Conservation (phyloP, 1,140 invertebrate species). For the Microvelia longipes region DNA sequence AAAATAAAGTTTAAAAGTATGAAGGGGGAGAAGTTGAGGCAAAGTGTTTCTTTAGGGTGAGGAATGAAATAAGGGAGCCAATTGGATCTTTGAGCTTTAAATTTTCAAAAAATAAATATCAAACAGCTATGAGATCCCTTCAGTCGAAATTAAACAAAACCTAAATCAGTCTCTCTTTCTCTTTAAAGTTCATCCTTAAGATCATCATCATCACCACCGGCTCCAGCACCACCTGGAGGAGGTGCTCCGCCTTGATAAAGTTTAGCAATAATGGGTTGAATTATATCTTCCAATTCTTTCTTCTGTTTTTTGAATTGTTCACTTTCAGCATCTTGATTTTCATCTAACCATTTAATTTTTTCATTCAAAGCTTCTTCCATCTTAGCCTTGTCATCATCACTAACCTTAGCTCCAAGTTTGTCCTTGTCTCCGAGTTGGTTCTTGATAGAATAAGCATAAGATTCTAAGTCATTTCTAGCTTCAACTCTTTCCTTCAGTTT, state of each 20-base stretch:
- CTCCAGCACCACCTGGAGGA: conserved; percentile 48
- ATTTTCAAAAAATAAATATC: no score
- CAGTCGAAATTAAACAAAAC: neutral
- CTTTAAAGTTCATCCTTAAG: conserved; percentile 75
- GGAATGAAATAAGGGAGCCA: no score
- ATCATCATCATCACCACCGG: conserved; percentile 50
- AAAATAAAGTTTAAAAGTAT: no score
- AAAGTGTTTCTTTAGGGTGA: no score
- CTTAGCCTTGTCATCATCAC: conserved; percentile 83
- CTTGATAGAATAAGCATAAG: conserved; percentile 94
- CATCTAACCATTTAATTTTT: conserved; percentile 95
- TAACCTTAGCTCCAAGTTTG: conserved; percentile 84
- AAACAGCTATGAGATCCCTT: no score
- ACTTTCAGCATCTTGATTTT: conserved; percentile 82
- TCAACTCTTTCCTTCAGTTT: conserved; percentile 94
- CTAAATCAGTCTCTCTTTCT: neutral
- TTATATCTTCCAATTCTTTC: conserved; percentile 88
- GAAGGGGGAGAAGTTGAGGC: no score
- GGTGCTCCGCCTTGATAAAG: conserved; percentile 77
- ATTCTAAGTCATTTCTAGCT: conserved; percentile 87
- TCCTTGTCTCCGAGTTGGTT: conserved; percentile 96
- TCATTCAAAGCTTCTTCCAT: conserved; percentile 93
- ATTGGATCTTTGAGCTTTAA: no score
- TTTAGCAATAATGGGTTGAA: conserved; percentile 95
- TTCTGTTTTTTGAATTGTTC: conserved; percentile 94